Evolutionary conservation across 2,888 invertebrate species (phyloP).

Genomic region (Macrostomum cliftonense): DNA sequence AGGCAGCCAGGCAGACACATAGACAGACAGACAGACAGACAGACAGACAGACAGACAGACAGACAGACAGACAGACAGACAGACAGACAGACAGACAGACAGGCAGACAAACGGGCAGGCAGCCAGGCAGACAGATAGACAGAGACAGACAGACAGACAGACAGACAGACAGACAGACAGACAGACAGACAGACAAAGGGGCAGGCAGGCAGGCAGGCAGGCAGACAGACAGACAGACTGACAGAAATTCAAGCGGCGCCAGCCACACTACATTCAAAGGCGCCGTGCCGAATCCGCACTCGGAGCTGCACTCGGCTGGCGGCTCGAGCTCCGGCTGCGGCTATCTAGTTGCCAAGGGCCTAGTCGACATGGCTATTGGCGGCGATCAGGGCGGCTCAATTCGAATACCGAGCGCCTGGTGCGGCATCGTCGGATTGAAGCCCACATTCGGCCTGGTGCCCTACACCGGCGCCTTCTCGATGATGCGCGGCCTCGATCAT

Average conservation of each 20-base stretch:
- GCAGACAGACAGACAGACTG: too few relatives aligned
- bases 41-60: too few relatives aligned
- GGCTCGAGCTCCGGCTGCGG: conserved; percentile 27
- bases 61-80: too few relatives aligned
- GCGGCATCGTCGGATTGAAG: conserved; percentile 28
- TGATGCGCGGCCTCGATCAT: conserved; percentile 23
- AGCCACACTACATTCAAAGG: conserved; percentile 21
- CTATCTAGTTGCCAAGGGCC: conserved; percentile 18
- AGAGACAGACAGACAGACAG: too few relatives aligned
- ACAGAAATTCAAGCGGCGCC: conserved; percentile 14
- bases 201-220: too few relatives aligned
- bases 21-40: too few relatives aligned
- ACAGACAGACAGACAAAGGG: too few relatives aligned
- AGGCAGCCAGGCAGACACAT: too few relatives aligned
- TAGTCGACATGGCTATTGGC: conserved; percentile 26
- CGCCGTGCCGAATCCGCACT: conserved; percentile 21
- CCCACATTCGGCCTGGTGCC: conserved; percentile 30
- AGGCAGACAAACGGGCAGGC: too few relatives aligned
- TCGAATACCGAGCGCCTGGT: conserved; percentile 23
- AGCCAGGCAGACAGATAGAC: too few relatives aligned
- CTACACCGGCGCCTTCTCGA: conserved; percentile 23
- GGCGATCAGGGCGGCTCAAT: conserved; percentile 32
- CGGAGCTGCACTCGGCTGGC: conserved; percentile 17
- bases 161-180: too few relatives aligned
- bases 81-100: too few relatives aligned